These are phyloP conservation scores for Drosophila putrida DNA, from an alignment of 2,888 invertebrate species.

Conservation along the genomic window DNA sequence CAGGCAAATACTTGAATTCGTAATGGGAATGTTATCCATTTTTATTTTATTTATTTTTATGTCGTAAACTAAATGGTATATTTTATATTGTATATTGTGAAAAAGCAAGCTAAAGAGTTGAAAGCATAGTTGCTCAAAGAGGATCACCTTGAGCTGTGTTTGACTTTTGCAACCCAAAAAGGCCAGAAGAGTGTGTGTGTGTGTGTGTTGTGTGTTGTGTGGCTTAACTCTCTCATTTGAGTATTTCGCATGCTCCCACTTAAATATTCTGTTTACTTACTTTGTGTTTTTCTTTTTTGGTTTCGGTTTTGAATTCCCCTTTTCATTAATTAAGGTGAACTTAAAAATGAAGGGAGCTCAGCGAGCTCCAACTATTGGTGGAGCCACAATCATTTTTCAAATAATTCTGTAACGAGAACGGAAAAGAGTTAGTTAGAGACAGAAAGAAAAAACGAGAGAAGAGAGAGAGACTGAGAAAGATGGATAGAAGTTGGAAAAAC, in stretches of 20 bases:
- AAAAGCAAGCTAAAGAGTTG: conserved; percentile 30
- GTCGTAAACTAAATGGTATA: background rate
- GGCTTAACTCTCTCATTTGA: background rate
- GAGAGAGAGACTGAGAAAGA: background rate
- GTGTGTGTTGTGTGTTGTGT: conserved; percentile 10
- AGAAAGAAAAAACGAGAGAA: background rate
- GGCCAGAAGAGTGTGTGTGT: conserved; percentile 1
- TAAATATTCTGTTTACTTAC: background rate
- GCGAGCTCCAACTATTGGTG: background rate
- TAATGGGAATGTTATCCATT: conserved; percentile 29
- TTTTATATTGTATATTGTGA: background rate
- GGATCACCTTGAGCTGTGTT: conserved; percentile 63
- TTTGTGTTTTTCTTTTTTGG: background rate
- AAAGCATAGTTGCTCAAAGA: conserved; percentile 42
- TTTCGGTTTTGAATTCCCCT: background rate
- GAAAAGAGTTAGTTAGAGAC: background rate
- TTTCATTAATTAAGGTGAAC: conserved; percentile 21
- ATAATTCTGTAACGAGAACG: conserved; percentile 14
- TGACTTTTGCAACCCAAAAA: conserved; percentile 62
- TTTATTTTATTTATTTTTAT: conserved; percentile 26
- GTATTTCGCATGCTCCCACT: background rate
- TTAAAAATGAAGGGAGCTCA: conserved; percentile 10
- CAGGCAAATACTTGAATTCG: conserved; percentile 16
- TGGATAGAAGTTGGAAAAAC: conserved; percentile 2
- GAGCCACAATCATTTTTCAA: conserved; percentile 47